Evolutionary conservation across 2,113 vertebrate species (phyloP).

Genomic region (Charadrius vociferus): DNA sequence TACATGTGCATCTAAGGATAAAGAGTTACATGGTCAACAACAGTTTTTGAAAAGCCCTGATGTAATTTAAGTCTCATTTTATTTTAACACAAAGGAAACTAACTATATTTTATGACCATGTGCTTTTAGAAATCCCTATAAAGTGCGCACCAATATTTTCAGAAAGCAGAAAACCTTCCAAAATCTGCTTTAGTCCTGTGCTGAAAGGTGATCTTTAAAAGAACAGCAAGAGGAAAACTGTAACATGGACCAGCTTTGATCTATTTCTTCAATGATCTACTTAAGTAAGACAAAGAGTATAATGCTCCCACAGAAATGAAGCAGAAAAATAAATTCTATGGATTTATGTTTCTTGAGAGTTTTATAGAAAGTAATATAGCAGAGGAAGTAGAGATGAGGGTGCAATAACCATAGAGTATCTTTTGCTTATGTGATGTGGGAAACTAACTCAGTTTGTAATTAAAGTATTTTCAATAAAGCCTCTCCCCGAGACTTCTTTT

Average conservation of each 20-base stretch:
- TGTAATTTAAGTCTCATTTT: not conserved
- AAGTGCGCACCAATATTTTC: not conserved
- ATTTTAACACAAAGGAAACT: not conserved
- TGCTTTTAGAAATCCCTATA: not conserved
- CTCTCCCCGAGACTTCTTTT: not conserved
- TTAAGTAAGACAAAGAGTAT: not conserved
- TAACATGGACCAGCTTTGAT: not conserved
- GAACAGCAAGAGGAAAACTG: not conserved
- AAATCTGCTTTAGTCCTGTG: not conserved
- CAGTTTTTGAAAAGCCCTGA: not conserved
- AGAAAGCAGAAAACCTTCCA: not conserved
- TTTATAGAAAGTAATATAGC: not conserved
- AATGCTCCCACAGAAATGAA: not conserved
- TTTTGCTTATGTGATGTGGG: not conserved
- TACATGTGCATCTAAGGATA: not conserved
- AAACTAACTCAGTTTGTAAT: not conserved
- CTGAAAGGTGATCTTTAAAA: not conserved
- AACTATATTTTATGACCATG: not conserved
- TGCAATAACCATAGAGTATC: not conserved
- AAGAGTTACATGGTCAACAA: not conserved
- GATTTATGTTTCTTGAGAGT: not conserved
- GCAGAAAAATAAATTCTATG: not conserved
- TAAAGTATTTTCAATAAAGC: not conserved
- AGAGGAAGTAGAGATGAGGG: not conserved
- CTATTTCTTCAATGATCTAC: not conserved